A percentile compares a stretch with the other conserved stretches of the same genome.
These are phyloP conservation scores for Protonibea diacanthus DNA, from an alignment of 2,797 vertebrate genomes.

Conservation along the genomic window DNA sequence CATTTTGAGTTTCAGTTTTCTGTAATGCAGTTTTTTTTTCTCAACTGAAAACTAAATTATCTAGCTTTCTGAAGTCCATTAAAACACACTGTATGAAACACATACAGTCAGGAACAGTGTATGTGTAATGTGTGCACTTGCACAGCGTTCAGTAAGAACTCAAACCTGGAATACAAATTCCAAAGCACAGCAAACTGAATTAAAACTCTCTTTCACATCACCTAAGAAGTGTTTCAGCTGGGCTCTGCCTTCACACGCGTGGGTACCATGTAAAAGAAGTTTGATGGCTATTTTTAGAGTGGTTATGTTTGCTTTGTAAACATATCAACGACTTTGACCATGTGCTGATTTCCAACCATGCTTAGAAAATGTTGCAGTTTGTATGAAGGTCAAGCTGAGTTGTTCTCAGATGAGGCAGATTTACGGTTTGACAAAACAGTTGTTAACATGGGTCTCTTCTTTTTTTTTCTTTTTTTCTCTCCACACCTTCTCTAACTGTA, in stretches of 20 bases:
- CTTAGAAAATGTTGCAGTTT: background rate
- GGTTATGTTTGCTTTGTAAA: constrained; percentile 38
- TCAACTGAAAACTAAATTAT: constrained; percentile 1
- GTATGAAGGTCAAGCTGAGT: constrained; percentile 9
- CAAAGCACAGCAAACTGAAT: constrained; percentile 33
- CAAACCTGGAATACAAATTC: constrained; percentile 11
- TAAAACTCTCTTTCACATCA: constrained; percentile 19
- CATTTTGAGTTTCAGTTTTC: constrained; percentile 9
- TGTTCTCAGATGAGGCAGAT: constrained; percentile 44
- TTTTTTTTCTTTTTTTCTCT: too few relatives aligned
- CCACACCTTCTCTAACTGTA: constrained; percentile 38
- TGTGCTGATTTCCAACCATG: constrained; percentile 27
- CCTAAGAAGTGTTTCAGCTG: background rate
- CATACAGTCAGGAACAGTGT: background rate
- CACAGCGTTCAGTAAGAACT: background rate
- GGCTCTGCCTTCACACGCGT: constrained; percentile 11
- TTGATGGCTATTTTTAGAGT: constrained; percentile 25
- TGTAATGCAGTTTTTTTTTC: constrained; percentile 10
- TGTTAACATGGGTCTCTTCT: constrained; percentile 33
- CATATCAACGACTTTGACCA: constrained; percentile 31
- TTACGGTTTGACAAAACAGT: constrained; percentile 32
- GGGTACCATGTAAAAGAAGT: constrained; percentile 26
- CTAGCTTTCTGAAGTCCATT: constrained; percentile 10
- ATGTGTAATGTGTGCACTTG: background rate
- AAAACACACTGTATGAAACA: background rate